Evolutionary conservation across 92 coral and sea anemone genomes (phyloP), one percentile per base, ranked within the genome.

Genomic region (Bergia puertoricense): DNA sequence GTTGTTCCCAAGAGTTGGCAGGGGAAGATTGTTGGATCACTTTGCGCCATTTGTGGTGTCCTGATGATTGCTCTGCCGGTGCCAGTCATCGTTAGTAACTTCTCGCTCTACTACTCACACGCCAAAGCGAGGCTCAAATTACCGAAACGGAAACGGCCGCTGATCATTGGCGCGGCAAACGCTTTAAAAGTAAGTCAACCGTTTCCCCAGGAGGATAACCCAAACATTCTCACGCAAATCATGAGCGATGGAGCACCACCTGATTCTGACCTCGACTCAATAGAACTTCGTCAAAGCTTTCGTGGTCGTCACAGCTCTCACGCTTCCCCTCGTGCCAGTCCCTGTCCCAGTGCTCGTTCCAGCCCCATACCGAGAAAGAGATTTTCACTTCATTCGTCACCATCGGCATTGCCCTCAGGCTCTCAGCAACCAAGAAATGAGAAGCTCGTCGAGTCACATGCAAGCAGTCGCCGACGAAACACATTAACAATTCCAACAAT

Each of bases 21-120:
- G 76, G 99, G 99, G 42, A 91, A 92, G 86, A 92, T 97, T 65
- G 98, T 97, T 77, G 99, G 99, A 89, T 94, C 98, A 5, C 88
- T 94, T 66, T 97, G 99, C 85, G 99, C 99, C 14, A 88, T 97
- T 71, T 92, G 97, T 69, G 99, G 99, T 8, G 99, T 97, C 10
- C 88, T 97, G 51, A 95, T 93, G 93, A 93, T 97, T 30, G 99
- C 99, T 0, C 91, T 97, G 40, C 99, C 99, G 40, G 95, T 97
- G 23, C 99, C 99, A 44, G 99, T 97, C 14, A 97, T 97, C 15
- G 99, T 97, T 22, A 97, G 99, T 85, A 97, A 97, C 80, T 97
- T 97, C 85, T 97, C 99, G 43, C 82, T 97, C 74, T 97, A 97
- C 89, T 97, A 97, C 92, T 97, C 99, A 6, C 99, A 97, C 79